Evolutionary conservation across 2,797 vertebrate genomes (phyloP), one percentile per base, ranked within the genome.

Genomic region (Dipus sagitta): DNA sequence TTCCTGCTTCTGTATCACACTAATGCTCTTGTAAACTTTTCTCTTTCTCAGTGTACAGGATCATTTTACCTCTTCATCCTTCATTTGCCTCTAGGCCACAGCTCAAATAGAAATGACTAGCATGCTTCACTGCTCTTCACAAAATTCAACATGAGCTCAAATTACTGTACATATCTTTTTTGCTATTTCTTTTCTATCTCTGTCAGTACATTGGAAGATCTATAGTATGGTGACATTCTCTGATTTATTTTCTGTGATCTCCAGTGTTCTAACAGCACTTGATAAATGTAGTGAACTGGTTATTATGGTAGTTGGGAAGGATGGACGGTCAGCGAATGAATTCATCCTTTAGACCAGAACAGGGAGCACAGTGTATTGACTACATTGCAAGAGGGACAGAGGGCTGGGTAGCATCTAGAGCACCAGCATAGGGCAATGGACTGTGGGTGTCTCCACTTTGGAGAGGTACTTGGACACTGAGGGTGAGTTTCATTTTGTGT

Each of bases 81-180:
- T 79, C 26, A 58, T 62, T 91, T 82, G 74, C 26, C 32, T 71
- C 52, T 74, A 15, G 12, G 3, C 20, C 24, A 90, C 38, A 74
- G 17, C 9, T 64, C 58, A 76, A 80, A 84, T n/a, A 4, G 71
- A 60, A 68, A 52, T 28, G 77, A 64, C 20, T 18, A 60, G 17
- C 8, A 5, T 54, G 42, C 71, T 42, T 14, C 1, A 11, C 10
- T 54, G 17, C 4, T 10, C 34, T 83, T 75, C 9, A 6, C 1
- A 70, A 34, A 81, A 93, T 72, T 95, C 28, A 84, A 64, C 3
- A 24, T 2, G 24, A 64, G 64, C 30, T 89, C 89, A 93, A 89
- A 92, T 80, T 86, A 17, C 14, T 10, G 70, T 32, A 58, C 54
- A 58, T 77, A 28, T n/a, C 23, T 62, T 80, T 80, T 90, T 88